Conservation (phyloP, 2,797 vertebrate genomes). For the Enteromius mattozi region DNA sequence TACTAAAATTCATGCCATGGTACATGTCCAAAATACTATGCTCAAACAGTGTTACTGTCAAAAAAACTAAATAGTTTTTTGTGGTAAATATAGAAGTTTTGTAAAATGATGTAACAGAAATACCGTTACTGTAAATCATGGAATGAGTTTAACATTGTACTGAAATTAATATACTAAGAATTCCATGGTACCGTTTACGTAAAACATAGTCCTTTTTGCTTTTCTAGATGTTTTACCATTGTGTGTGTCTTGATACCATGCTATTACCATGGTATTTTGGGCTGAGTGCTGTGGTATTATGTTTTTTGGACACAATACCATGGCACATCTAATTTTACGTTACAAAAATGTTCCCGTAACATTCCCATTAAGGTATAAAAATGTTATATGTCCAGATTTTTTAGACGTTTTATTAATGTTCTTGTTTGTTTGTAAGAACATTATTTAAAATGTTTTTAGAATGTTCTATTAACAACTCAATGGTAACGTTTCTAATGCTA, state of each 20-base stretch:
- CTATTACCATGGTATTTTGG: background rate
- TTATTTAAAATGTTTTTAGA: too few relatives aligned
- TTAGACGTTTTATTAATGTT: too few relatives aligned
- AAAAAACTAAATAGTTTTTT: background rate
- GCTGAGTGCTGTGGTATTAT: background rate
- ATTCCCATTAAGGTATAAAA: too few relatives aligned
- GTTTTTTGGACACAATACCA: background rate
- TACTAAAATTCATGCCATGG: background rate
- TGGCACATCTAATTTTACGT: too few relatives aligned
- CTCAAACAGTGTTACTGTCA: background rate
- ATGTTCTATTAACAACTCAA: too few relatives aligned
- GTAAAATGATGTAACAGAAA: background rate
- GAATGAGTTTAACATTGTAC: background rate
- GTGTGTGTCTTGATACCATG: background rate
- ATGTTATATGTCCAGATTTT: too few relatives aligned
- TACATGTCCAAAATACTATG: background rate
- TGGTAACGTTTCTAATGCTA: too few relatives aligned
- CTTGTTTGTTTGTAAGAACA: too few relatives aligned
- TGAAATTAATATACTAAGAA: background rate
- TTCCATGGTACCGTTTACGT: background rate
- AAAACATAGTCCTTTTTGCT: background rate
- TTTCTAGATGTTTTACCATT: background rate
- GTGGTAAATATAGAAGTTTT: too few relatives aligned
- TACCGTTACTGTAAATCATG: too few relatives aligned
- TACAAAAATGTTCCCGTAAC: too few relatives aligned